These are phyloP conservation scores for Plotosus lineatus DNA, from an alignment of 2,113 vertebrate genomes.

Conservation along the genomic window DNA sequence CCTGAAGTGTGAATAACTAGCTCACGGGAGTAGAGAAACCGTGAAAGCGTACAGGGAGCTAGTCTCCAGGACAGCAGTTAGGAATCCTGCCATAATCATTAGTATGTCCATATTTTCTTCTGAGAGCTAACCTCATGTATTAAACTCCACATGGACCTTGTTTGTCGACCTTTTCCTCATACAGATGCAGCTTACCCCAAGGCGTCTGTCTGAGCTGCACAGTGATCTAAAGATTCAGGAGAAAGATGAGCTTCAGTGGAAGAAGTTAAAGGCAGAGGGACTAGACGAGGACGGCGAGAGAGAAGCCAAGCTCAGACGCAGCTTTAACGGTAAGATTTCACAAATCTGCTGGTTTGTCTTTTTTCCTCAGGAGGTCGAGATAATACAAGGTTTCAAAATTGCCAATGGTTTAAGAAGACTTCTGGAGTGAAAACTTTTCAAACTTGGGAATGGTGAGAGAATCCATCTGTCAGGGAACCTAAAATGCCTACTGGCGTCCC, in stretches of 20 bases:
- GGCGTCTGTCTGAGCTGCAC: conserved; percentile 86
- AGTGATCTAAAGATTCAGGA: conserved; percentile 94
- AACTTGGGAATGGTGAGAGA: not conserved
- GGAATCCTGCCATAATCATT: not conserved
- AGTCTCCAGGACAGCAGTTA: not conserved
- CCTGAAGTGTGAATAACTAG: not conserved
- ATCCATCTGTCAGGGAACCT: not conserved
- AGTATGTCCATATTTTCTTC: not conserved
- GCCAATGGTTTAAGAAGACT: not conserved
- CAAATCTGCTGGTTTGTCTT: not conserved
- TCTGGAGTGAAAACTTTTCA: not conserved
- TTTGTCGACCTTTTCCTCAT: not conserved
- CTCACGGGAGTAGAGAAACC: not conserved
- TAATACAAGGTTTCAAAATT: not conserved
- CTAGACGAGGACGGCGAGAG: conserved; percentile 87
- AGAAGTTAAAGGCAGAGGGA: conserved; percentile 89
- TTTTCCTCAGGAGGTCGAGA: not conserved
- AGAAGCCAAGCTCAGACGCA: conserved; percentile 84
- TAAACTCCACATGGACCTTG: not conserved
- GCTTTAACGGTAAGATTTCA: conserved; percentile 72
- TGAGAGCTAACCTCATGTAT: not conserved
- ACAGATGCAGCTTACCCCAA: conserved; percentile 84
- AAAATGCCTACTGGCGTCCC: not conserved
- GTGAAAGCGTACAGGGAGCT: not conserved
- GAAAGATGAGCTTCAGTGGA: conserved; percentile 92